phyloP scores from a whole-genome alignment of 2,888 invertebrate genomes.

The Agrotis exclamationis region DNA sequence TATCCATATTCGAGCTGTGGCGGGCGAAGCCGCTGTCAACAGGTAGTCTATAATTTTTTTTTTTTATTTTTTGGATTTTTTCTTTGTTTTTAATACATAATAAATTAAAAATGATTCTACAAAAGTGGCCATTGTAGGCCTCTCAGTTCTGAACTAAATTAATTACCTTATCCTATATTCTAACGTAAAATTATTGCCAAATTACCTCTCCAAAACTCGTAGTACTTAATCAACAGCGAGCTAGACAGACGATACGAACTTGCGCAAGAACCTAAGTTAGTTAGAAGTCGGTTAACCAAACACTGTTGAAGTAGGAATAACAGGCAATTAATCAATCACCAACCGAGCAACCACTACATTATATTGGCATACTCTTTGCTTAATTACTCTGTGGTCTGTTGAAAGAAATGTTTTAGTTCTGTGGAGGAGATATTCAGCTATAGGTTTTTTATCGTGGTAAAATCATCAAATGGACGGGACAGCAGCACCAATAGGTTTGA shows the following conservation, averaged over 20 bases:
- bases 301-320: constrained; percentile 48
- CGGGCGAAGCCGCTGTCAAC: too few species aligned
- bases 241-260: constrained; percentile 10
- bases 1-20: too few species aligned
- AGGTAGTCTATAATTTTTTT: too few species aligned
- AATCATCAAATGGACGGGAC: too few species aligned
- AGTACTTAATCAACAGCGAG: constrained; percentile 31
- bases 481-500: not conserved
- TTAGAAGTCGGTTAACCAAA: constrained; percentile 43
- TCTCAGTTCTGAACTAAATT: not conserved
- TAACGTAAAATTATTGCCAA: constrained; percentile 10
- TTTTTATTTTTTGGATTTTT: too few species aligned
- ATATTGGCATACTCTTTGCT: constrained; percentile 50
- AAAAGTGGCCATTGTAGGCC: too few species aligned
- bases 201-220: constrained; percentile 22
- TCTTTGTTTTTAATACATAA: too few species aligned
- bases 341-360: constrained; percentile 52
- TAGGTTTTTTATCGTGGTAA: too few species aligned
- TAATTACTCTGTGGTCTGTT: constrained; percentile 58
- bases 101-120: too few species aligned
- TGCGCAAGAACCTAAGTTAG: constrained; percentile 39
- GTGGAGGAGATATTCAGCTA: not conserved
- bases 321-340: constrained; percentile 69
- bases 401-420: constrained; percentile 14
- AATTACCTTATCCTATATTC: not conserved